A percentile compares a stretch with the other conserved stretches of the same genome.
Evolutionary conservation across 2,888 invertebrate species (phyloP).

Genomic region (Pheosia gnoma): DNA sequence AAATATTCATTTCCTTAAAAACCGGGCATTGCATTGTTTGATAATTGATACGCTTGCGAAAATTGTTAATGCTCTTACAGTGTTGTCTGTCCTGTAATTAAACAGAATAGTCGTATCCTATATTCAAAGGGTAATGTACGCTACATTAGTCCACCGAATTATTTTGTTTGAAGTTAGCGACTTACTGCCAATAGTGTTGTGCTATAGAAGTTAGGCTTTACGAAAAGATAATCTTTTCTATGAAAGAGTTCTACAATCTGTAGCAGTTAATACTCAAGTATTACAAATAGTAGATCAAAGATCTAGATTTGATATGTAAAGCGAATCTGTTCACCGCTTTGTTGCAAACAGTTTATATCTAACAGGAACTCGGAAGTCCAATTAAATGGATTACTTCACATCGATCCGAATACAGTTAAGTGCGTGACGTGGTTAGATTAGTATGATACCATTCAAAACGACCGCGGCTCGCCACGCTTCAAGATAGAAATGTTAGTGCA

Average conservation of each 20-base stretch:
- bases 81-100: background rate
- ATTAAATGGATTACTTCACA: constrained; percentile 21
- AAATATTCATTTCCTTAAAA: constrained; percentile 12
- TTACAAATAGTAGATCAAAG: too few relatives aligned
- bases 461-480: constrained; percentile 19
- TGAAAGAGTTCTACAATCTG: too few relatives aligned
- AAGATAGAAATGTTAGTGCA: constrained; percentile 25
- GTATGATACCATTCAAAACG: constrained; percentile 24
- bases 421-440: constrained; percentile 28
- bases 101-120: background rate
- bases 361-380: constrained; percentile 13
- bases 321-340: too few relatives aligned
- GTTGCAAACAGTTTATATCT: background rate
- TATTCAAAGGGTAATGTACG: background rate
- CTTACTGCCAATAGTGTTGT: too few relatives aligned
- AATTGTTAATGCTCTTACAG: background rate
- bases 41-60: background rate
- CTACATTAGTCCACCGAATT: too few relatives aligned
- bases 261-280: too few relatives aligned
- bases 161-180: too few relatives aligned
- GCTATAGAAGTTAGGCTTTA: too few relatives aligned
- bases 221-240: too few relatives aligned
- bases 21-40: background rate
- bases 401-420: constrained; percentile 9
- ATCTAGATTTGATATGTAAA: too few relatives aligned